These are phyloP conservation scores for Drosophila lacertosa DNA, from an alignment of 1,140 invertebrate genomes.

Conservation along the genomic window DNA sequence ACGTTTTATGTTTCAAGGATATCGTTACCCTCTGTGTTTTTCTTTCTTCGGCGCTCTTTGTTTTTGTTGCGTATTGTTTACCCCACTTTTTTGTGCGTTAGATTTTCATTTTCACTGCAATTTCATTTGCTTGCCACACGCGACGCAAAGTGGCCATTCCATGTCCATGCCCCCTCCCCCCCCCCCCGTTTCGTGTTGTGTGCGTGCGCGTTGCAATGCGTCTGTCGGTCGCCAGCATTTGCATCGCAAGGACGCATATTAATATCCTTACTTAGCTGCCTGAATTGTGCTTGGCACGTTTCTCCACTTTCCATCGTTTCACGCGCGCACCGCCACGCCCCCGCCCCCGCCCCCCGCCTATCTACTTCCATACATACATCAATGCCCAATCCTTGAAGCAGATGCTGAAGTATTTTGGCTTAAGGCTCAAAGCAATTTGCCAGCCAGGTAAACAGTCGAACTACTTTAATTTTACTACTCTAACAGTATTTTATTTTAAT, in stretches of 20 bases:
- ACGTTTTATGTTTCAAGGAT: constrained; percentile 74
- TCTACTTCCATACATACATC: no score
- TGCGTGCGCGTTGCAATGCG: constrained; percentile 37
- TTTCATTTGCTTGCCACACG: constrained; percentile 78
- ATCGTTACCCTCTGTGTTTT: constrained; percentile 47
- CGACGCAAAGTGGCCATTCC: constrained; percentile 68
- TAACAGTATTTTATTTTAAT: no score
- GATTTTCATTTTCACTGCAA: constrained; percentile 82
- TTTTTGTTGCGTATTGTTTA: constrained; percentile 53
- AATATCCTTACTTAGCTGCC: constrained; percentile 79
- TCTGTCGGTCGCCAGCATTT: constrained; percentile 42
- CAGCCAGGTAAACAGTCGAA: constrained; percentile 1
- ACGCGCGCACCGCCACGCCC: not conserved
- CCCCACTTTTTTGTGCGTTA: constrained; percentile 73
- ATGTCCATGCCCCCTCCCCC: not conserved
- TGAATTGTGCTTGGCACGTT: constrained; percentile 71
- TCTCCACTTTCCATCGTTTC: constrained; percentile 42
- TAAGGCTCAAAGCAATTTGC: constrained; percentile 7
- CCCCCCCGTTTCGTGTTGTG: not conserved
- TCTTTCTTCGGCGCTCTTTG: not conserved
- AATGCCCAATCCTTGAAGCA: no score
- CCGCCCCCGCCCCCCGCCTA: not conserved
- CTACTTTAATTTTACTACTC: no score
- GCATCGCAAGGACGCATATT: constrained; percentile 75
- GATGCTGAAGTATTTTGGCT: not conserved